Base-by-base conservation (phyloP, 2,113 vertebrate species). In the Misgurnus mizolepis region DNA sequence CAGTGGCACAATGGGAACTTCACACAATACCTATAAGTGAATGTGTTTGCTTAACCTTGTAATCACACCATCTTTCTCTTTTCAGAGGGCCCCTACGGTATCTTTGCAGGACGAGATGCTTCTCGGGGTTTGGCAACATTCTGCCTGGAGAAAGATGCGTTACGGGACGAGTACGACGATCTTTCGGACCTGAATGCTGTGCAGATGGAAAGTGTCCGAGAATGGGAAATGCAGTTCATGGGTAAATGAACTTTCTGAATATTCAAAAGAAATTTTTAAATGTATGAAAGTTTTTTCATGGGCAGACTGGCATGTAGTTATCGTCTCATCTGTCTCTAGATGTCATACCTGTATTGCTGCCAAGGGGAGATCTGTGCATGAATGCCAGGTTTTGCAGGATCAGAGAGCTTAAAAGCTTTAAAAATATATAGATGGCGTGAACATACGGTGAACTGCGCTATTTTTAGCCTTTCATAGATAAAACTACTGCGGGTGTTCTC, bases 141-240 rank as follows among this genome's bases (percentile, higher is more conserved):
- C 91, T 98, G 97, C 90, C 93, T 98, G 91, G 97, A 98, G 90
- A 97, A 96, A 86, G 95, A 96, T 76, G 96, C 96, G 67, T 94
- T 99, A 85, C 91, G 91, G 91, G 98, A 99, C 87, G 96, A 98
- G 84, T 99, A 98, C 58, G 97, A 99, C 82, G 97, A 99, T 90
- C 89, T 99, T 86, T 99, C 98, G 0, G 98, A 99, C 90, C 94
- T 99, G 91, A 99, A 93, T 73, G 97, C 98, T 74, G 98, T 99
- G 75, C 97, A 99, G 86, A 99, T 99, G 98, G 98, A 99, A 91
- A 99, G 97, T 78, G 96, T 99, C 73, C 92, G 97, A 89, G 98
- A 99, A 89, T 99, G 98, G 98, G 98, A 99, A 93, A 99, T 99
- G 98, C 98, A 99, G 90, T 99, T 99, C 90, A 95, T 95, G 96